These are phyloP conservation scores for Peromyscus nudipes DNA, from an alignment of 2,797 vertebrate genomes.

Conservation along the genomic window DNA sequence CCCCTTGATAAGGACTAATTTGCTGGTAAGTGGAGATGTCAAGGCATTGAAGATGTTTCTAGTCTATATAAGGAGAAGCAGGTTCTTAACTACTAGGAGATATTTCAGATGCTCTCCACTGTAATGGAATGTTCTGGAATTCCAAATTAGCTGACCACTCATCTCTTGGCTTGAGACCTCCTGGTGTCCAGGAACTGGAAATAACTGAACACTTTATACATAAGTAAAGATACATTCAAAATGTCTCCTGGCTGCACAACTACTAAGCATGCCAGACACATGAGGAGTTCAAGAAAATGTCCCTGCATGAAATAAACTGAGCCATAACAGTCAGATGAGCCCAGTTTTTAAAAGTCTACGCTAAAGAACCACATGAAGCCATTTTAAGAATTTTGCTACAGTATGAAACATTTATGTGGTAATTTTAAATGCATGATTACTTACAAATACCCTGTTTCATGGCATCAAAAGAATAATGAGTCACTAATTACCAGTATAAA, in stretches of 20 bases:
- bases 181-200: not conserved
- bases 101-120: not conserved
- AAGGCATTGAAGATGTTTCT: not conserved
- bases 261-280: not conserved
- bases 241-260: not conserved
- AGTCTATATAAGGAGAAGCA: not conserved
- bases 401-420: constrained; percentile 20
- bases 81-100: not conserved
- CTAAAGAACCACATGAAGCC: not conserved
- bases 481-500: constrained; percentile 69
- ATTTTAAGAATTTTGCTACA: not conserved
- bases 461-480: constrained; percentile 36
- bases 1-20: not conserved
- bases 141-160: not conserved
- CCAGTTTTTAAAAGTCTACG: too few relatives aligned
- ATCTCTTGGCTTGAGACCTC: not conserved
- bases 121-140: not conserved
- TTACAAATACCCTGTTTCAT: constrained; percentile 70
- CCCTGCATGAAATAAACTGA: not conserved
- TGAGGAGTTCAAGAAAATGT: not conserved
- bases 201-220: too few relatives aligned
- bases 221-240: not conserved
- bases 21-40: not conserved
- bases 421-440: constrained; percentile 77
- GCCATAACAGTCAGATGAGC: not conserved